These are phyloP conservation scores for Gallinago jamesoni DNA, from an alignment of 2,113 vertebrate genomes.

Conservation along the genomic window DNA sequence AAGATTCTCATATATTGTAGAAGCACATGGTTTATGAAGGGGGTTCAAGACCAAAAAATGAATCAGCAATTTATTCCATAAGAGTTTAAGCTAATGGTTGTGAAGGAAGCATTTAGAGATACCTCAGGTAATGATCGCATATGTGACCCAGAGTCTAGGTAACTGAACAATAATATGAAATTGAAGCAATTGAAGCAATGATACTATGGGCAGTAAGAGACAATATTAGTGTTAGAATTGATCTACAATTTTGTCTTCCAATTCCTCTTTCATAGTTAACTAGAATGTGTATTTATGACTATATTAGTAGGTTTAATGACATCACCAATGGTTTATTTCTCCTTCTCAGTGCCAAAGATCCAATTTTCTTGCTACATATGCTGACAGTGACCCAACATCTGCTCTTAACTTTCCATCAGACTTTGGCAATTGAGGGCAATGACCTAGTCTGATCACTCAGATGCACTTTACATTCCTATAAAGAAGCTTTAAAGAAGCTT, in stretches of 20 bases:
- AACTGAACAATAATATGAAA: not conserved
- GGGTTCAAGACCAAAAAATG: not conserved
- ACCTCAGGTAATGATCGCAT: not conserved
- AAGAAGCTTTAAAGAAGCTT: conserved; percentile 18
- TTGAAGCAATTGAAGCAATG: not conserved
- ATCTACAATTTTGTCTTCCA: not conserved
- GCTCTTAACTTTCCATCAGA: not conserved
- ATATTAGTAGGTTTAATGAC: not conserved
- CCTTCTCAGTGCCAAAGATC: not conserved
- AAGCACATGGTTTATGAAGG: not conserved
- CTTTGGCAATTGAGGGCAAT: conserved; percentile 42
- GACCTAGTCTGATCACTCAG: not conserved
- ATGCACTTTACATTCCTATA: not conserved
- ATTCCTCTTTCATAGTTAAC: not conserved
- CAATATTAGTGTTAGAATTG: not conserved
- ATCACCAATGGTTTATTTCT: not conserved
- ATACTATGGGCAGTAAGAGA: not conserved
- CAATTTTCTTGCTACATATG: not conserved
- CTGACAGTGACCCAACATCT: not conserved
- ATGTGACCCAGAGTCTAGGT: not conserved
- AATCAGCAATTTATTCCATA: not conserved
- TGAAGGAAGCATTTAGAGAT: not conserved
- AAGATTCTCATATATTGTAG: not conserved
- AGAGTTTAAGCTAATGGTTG: not conserved
- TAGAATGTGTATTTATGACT: not conserved